Conservation (phyloP, 2,113 vertebrate genomes). For the Psittacara wagleri region DNA sequence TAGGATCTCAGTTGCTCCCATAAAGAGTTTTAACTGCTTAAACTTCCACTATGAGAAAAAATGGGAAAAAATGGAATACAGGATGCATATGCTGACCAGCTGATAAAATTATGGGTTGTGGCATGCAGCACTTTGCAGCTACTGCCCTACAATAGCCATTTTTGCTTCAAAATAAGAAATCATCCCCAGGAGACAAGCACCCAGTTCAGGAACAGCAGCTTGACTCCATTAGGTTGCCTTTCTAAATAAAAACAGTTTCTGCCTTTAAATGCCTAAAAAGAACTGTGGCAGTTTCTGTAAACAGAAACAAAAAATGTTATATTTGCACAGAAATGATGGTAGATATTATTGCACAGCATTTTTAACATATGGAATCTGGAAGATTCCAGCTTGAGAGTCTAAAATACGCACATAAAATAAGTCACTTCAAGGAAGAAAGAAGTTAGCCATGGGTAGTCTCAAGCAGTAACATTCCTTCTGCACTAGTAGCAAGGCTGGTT, state of each 20-base stretch:
- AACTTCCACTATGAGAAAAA: neutral
- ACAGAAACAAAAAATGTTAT: neutral
- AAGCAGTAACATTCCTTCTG: neutral
- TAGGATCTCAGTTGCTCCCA: neutral
- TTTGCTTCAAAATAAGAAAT: neutral
- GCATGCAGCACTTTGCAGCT: neutral
- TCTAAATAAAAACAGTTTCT: constrained; percentile 3
- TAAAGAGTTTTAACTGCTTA: neutral
- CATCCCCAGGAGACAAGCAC: neutral
- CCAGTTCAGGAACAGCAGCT: neutral
- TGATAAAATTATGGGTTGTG: neutral
- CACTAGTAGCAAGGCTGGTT: neutral
- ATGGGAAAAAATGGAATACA: neutral
- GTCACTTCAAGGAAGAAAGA: neutral
- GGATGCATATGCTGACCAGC: neutral
- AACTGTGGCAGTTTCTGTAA: neutral
- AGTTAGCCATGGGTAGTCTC: neutral
- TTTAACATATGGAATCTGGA: neutral
- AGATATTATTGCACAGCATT: neutral
- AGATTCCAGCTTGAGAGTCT: neutral
- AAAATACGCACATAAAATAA: neutral
- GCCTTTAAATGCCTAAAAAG: neutral
- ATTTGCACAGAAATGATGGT: neutral
- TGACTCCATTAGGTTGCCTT: neutral
- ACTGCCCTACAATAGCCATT: neutral